Percentiles rank a stretch among this genome's conserved stretches.
These are phyloP conservation scores for Drosophila anomalipes DNA, from an alignment of 2,888 invertebrate species.

Conservation along the genomic window DNA sequence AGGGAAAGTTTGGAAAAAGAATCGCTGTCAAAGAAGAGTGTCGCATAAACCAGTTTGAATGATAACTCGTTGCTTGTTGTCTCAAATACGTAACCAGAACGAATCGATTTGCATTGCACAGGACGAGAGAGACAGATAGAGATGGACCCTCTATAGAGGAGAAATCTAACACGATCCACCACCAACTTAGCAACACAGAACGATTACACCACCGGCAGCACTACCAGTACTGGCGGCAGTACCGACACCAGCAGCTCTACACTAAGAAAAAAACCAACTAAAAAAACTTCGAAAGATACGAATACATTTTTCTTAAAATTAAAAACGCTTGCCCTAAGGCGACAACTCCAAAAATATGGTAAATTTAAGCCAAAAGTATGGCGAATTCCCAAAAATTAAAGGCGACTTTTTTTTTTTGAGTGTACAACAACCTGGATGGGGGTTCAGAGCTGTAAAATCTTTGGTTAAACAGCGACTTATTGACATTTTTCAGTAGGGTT, in stretches of 20 bases:
- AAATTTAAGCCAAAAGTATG: not conserved
- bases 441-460: conserved; percentile 53
- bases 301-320: not conserved
- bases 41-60: conserved; percentile 52
- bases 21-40: conserved; percentile 16
- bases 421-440: not conserved
- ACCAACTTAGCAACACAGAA: conserved; percentile 19
- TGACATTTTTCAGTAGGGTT: conserved; percentile 26
- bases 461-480: conserved; percentile 44
- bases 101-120: conserved; percentile 65
- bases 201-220: conserved; percentile 20
- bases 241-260: not conserved
- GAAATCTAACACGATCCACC: conserved; percentile 48
- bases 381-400: not conserved
- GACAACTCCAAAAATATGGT: too few relatives aligned
- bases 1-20: not conserved
- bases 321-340: not conserved
- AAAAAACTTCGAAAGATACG: not conserved
- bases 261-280: not conserved
- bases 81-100: conserved; percentile 48
- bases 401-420: not conserved
- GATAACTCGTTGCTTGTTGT: conserved; percentile 31
- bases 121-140: not conserved
- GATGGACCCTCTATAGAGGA: not conserved
- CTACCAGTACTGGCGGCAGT: not conserved